Conservation (phyloP, 2,113 vertebrate genomes). For the Spilogale gracilis region DNA sequence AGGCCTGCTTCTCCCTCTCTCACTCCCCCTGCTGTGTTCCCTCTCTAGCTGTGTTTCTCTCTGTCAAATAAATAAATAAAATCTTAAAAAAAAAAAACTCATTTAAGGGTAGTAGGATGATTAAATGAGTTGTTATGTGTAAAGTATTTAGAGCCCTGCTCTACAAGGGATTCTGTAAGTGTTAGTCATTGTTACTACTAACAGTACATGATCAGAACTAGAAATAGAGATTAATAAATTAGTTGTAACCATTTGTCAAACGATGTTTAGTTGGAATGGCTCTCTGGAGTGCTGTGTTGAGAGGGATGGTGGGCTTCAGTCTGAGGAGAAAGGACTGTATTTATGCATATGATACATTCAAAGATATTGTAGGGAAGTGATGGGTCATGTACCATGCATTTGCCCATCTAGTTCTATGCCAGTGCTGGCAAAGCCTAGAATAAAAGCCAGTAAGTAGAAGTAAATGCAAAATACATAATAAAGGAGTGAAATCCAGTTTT, state of each 20-base stretch:
- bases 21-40: too few relatives aligned
- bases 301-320: not conserved
- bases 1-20: too few relatives aligned
- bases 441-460: not conserved
- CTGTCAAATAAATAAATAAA: too few relatives aligned
- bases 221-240: not conserved
- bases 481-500: not conserved
- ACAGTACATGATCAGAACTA: not conserved
- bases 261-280: not conserved
- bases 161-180: not conserved
- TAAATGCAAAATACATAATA: not conserved
- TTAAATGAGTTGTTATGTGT: not conserved
- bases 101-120: not conserved
- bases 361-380: not conserved
- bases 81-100: not conserved
- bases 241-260: not conserved
- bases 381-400: rapidly evolving
- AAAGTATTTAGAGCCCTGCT: not conserved
- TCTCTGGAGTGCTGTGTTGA: not conserved
- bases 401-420: not conserved
- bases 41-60: too few relatives aligned
- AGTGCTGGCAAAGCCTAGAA: not conserved
- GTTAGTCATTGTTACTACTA: not conserved
- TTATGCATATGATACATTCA: not conserved
- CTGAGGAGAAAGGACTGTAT: not conserved